These are phyloP conservation scores for Mus caroli DNA, from an alignment of 2,797 vertebrate species.

Conservation along the genomic window DNA sequence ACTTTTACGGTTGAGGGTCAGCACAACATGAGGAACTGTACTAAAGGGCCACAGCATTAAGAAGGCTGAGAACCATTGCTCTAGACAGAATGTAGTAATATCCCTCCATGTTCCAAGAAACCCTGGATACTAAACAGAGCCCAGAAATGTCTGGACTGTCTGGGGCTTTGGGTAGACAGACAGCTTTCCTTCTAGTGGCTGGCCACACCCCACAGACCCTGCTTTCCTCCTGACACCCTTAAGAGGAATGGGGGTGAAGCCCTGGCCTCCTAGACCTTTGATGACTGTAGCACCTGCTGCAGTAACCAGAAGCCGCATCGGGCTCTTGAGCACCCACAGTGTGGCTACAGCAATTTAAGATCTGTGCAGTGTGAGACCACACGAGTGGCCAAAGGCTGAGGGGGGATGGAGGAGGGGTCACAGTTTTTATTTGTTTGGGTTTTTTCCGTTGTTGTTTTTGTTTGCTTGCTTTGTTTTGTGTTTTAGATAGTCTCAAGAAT, in stretches of 20 bases:
- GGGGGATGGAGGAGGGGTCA: background rate
- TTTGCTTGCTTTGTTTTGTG: background rate
- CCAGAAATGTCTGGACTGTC: background rate
- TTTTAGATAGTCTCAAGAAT: background rate
- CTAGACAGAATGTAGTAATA: background rate
- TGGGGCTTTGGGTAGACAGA: background rate
- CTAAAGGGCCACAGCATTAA: background rate
- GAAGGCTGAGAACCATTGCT: background rate
- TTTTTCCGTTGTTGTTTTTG: background rate
- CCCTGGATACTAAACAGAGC: background rate
- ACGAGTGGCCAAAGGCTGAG: background rate
- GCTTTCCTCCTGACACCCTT: background rate
- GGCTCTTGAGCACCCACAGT: background rate
- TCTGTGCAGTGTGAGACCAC: background rate
- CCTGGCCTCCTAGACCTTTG: background rate
- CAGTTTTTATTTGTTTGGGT: background rate
- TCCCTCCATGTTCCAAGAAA: background rate
- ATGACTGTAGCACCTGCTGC: background rate
- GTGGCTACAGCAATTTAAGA: too few relatives aligned
- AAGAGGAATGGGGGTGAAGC: background rate
- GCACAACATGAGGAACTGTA: background rate
- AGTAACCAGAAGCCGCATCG: too few relatives aligned
- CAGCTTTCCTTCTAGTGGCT: background rate
- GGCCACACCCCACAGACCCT: background rate
- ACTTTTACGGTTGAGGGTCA: background rate